Base-by-base conservation (phyloP, 2,797 vertebrate species). In the Chanos chanos region DNA sequence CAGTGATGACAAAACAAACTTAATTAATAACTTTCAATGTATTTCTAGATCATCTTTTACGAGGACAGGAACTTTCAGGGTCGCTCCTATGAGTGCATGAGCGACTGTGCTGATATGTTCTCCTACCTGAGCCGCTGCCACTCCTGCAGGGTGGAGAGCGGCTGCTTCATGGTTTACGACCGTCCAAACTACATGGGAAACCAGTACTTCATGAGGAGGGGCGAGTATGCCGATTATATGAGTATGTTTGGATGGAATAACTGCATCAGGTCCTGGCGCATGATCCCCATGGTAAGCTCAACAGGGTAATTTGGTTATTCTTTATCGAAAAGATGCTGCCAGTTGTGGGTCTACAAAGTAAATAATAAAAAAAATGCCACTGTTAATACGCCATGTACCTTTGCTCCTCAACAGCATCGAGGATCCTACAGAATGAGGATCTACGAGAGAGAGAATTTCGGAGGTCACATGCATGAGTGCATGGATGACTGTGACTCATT, bases 361-460 rank as follows among this genome's bases (percentile, higher is more conserved):
- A n/a, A n/a, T n/a, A n/a, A n/a, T n/a, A n/a, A n/a, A n/a, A n/a
- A n/a, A n/a, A n/a, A n/a, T n/a, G n/a, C n/a, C n/a, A n/a, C n/a
- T n/a, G n/a, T n/a, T n/a, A n/a, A n/a, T n/a, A n/a, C n/a, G n/a
- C n/a, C n/a, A n/a, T n/a, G n/a, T n/a, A n/a, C n/a, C n/a, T n/a
- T n/a, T n/a, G n/a, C 27, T 28, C 27, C 7, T 28, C 7, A 28
- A 28, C 27, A 28, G 27, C 7, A 28, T 27, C n/a, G n/a, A n/a
- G n/a, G n/a, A n/a, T n/a, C n/a, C n/a, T n/a, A 66, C 47, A 66
- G 47, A 41, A 66, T 66, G 54, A 66, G 30, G 63, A 3, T 66
- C 47, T 66, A 66, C 1, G 63, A 66, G 28, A 66, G 37, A 30
- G 63, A 66, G 6, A 66, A 59, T 54, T 58, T 59, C 39, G 58